phyloP scores from a whole-genome alignment of 2,797 vertebrate species.

The Sebastes melanostomus region DNA sequence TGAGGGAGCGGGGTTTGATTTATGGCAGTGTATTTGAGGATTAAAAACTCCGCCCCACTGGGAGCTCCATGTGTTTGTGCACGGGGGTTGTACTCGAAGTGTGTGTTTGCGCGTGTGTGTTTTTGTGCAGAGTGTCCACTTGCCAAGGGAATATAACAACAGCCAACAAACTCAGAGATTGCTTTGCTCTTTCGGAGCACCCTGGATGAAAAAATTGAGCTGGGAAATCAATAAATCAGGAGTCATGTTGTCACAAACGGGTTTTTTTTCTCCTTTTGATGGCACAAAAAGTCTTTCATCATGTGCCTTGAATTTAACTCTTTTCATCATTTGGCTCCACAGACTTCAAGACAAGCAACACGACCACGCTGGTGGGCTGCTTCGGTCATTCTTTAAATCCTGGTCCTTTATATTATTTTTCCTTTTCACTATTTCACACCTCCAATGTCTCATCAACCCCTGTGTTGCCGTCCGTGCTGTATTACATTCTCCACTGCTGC shows the following conservation, averaged over 20 bases:
- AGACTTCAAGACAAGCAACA: slow-evolving; percentile 29
- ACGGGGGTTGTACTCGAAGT: slow-evolving; percentile 24
- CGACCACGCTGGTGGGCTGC: slow-evolving; percentile 3
- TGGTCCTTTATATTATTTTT: slow-evolving; percentile 28
- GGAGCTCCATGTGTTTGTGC: slow-evolving; percentile 65
- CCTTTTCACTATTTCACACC: slow-evolving; percentile 40
- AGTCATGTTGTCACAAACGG: slow-evolving; percentile 72
- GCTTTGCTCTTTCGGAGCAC: slow-evolving; percentile 71
- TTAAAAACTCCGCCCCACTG: slow-evolving; percentile 77
- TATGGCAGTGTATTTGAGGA: slow-evolving; percentile 78
- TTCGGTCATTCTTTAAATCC: slow-evolving; percentile 15
- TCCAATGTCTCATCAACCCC: slow-evolving; percentile 39
- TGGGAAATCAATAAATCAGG: slow-evolving; percentile 82
- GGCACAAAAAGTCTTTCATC: slow-evolving; percentile 79
- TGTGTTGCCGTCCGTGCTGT: neutral
- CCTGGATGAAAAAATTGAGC: slow-evolving; percentile 65
- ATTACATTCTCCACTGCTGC: slow-evolving; percentile 24
- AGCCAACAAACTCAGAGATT: slow-evolving; percentile 75
- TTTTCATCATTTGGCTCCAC: slow-evolving; percentile 53
- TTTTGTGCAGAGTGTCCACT: slow-evolving; percentile 44
- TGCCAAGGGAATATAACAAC: slow-evolving; percentile 69
- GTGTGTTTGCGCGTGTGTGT: slow-evolving; percentile 17
- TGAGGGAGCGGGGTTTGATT: slow-evolving; percentile 70
- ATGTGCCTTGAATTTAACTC: slow-evolving; percentile 74
- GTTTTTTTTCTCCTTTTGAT: slow-evolving; percentile 64